phyloP scores from a whole-genome alignment of 2,888 invertebrate genomes.

The Meta bourneti region DNA sequence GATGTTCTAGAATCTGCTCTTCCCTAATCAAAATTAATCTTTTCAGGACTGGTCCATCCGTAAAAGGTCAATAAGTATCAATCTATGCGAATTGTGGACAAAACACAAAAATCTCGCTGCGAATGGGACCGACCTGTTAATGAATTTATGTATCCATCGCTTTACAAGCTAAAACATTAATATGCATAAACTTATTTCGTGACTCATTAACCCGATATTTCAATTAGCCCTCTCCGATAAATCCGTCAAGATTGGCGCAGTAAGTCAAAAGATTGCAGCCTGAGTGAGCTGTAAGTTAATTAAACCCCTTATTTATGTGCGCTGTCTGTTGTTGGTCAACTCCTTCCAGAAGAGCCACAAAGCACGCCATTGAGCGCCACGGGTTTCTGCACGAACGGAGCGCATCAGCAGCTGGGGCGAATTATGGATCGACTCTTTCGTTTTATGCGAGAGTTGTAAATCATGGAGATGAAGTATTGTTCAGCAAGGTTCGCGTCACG shows the following conservation, averaged over 20 bases:
- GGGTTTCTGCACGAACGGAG: not conserved
- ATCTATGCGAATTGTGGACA: not conserved
- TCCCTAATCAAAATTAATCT: too few species aligned
- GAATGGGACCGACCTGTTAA: not conserved
- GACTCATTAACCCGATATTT: not conserved
- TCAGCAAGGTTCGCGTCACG: not conserved
- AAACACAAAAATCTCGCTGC: not conserved
- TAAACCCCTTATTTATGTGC: not conserved
- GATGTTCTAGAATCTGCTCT: too few species aligned
- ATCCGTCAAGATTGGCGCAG: not conserved
- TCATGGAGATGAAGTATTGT: not conserved
- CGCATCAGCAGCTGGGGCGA: not conserved
- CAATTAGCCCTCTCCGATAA: not conserved
- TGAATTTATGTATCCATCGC: not conserved
- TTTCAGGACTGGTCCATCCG: too few species aligned
- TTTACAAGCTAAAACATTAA: not conserved
- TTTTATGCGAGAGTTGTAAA: not conserved
- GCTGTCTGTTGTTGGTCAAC: too few species aligned
- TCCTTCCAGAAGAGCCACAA: too few species aligned
- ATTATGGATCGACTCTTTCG: not conserved
- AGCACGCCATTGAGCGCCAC: not conserved
- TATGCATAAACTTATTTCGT: not conserved
- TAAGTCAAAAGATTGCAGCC: not conserved
- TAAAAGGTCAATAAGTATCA: too few species aligned
- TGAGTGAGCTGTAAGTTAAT: not conserved